Base-by-base conservation (phyloP, 2,888 invertebrate species). In the Ochropleura plecta region DNA sequence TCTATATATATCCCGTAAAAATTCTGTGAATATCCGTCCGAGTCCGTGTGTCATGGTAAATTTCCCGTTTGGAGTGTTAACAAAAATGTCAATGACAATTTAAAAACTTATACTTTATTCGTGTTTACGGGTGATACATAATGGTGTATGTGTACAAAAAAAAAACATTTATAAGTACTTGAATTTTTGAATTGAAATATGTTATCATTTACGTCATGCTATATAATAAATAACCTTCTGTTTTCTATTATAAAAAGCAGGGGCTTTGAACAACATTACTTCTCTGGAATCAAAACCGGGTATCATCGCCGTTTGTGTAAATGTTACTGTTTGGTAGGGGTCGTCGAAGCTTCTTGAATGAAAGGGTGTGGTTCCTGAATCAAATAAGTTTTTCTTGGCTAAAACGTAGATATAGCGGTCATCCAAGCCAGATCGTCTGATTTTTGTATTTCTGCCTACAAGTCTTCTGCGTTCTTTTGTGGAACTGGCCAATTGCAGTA, bases 401-500 rank as follows among this genome's bases (percentile, higher is more conserved):
- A 55, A 4, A 46, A n/a, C 5, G 12, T 16, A 9, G 16, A 18
- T 2, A 10, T 18, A 0, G 44, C 7, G 3, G 14, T 14, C 0
- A 12, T 12, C 18, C 14, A n/a, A 6, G 14, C 4, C 18, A 68
- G 18, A 70, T 42, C 12, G 16, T 42, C 55, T 46, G n/a, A 18
- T 40, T 20, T n/a, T 72, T 48, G 46, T 55, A 20, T 40, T 48
- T 46, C 5, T 6, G 14, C 12, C 42, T 42, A 5, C 8, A 10
- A 55, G 1, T 12, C 8, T 40, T 12, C 6, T 46, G 16, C 8
- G 46, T 20, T 12, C 12, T 20, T 16, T 55, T 6, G 4, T 20
- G 5, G 40, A 40, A 48, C 16, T 55, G 46, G 20, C 20, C 40
- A 72, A 42, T 72, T 55, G 40, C 14, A 72, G 4, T 14, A 72